Conservation (phyloP, 2,797 vertebrate species). For the Luscinia luscinia region DNA sequence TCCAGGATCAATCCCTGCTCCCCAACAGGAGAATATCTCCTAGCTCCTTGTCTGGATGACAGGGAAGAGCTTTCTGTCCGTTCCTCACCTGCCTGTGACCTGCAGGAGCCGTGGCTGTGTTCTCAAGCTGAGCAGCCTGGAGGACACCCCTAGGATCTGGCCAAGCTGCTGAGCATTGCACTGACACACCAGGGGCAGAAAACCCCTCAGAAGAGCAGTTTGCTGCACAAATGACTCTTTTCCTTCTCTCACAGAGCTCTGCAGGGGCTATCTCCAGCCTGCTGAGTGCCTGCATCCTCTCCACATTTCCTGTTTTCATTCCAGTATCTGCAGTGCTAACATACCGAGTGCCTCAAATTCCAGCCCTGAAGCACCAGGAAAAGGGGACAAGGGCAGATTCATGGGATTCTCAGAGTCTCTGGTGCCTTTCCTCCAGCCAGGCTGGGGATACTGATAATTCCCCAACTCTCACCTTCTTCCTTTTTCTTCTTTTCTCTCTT, state of each 20-base stretch:
- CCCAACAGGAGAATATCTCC: neutral
- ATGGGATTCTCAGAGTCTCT: neutral
- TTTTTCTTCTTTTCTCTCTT: neutral
- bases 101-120: neutral
- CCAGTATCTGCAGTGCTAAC: constrained; percentile 18
- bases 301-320: constrained; percentile 56
- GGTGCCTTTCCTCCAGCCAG: neutral
- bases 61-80: neutral
- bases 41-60: neutral
- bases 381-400: constrained; percentile 17
- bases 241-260: neutral
- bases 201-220: neutral
- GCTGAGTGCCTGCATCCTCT: neutral
- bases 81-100: neutral
- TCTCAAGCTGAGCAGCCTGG: neutral
- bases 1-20: neutral
- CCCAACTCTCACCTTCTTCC: neutral
- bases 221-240: neutral
- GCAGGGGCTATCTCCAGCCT: neutral
- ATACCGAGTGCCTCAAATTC: neutral
- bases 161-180: neutral
- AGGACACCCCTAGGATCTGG: neutral
- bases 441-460: neutral
- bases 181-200: neutral
- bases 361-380: constrained; percentile 3